Percentiles rank a stretch among this genome's conserved stretches.
Conservation (phyloP, 2,888 invertebrate species). For the Lithodes maja region DNA sequence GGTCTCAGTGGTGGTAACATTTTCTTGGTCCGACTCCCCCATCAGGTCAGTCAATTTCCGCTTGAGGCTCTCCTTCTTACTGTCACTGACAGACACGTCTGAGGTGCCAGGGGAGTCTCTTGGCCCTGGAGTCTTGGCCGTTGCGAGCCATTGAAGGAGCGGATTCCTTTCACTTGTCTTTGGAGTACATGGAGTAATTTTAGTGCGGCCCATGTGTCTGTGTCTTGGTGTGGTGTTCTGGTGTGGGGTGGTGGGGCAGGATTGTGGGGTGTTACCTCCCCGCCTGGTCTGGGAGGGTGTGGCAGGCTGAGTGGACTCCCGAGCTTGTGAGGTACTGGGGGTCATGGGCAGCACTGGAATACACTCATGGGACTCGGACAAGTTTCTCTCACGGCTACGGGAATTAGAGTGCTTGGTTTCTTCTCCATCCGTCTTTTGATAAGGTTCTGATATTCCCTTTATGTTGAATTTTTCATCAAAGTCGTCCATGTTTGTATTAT, state of each 20-base stretch:
- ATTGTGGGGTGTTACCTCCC: slow-evolving; percentile 19
- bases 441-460: slow-evolving; percentile 44
- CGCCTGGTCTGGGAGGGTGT: slow-evolving; percentile 44
- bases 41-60: slow-evolving; percentile 64
- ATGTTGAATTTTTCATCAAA: slow-evolving; percentile 53
- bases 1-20: slow-evolving; percentile 31
- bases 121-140: slow-evolving; percentile 48
- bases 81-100: slow-evolving; percentile 26
- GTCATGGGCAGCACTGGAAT: slow-evolving; percentile 39
- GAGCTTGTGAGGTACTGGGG: slow-evolving; percentile 40
- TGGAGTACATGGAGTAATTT: slow-evolving; percentile 51
- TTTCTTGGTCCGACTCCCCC: slow-evolving; percentile 55
- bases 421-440: neutral
- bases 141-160: slow-evolving; percentile 54
- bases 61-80: slow-evolving; percentile 56
- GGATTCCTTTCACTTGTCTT: slow-evolving; percentile 55
- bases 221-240: slow-evolving; percentile 35
- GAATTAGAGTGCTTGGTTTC: neutral
- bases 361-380: slow-evolving; percentile 8
- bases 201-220: slow-evolving; percentile 10
- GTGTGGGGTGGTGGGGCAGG: slow-evolving; percentile 1
- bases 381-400: neutral
- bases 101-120: slow-evolving; percentile 15
- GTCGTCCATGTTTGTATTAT: slow-evolving; percentile 43
- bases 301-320: neutral